phyloP scores from a whole-genome alignment of 2,888 invertebrate species.

The Lycocerus yunnanus region DNA sequence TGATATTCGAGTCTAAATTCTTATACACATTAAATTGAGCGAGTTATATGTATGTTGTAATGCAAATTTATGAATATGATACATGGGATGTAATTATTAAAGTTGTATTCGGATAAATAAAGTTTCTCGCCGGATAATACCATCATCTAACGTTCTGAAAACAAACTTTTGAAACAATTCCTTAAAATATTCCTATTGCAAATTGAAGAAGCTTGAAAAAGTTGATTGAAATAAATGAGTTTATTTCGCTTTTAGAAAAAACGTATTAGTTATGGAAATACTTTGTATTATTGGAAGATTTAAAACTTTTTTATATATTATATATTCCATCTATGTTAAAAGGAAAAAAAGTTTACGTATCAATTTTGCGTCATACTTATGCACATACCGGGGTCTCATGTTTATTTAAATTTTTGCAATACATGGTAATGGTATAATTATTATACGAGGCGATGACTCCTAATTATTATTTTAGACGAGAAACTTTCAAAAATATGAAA shows the following conservation, averaged over 20 bases:
- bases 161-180: neutral
- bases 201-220: constrained; percentile 7
- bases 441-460: too few species aligned
- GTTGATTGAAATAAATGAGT: constrained; percentile 18
- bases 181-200: neutral
- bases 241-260: constrained; percentile 14
- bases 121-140: neutral
- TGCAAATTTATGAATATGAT: neutral
- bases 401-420: neutral
- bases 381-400: neutral
- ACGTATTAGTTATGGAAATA: constrained; percentile 20
- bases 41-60: neutral
- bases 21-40: too few species aligned
- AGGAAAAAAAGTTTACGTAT: constrained; percentile 15
- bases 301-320: constrained; percentile 15
- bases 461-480: too few species aligned
- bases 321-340: constrained; percentile 11
- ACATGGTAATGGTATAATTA: too few species aligned
- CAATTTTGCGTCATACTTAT: constrained; percentile 1
- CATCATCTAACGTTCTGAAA: neutral
- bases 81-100: neutral
- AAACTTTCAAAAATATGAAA: too few species aligned
- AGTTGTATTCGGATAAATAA: neutral
- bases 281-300: constrained; percentile 20
- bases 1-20: too few species aligned